These are phyloP conservation scores for Drosophila willistoni DNA, from an alignment of 1,140 invertebrate genomes.

Conservation along the genomic window DNA sequence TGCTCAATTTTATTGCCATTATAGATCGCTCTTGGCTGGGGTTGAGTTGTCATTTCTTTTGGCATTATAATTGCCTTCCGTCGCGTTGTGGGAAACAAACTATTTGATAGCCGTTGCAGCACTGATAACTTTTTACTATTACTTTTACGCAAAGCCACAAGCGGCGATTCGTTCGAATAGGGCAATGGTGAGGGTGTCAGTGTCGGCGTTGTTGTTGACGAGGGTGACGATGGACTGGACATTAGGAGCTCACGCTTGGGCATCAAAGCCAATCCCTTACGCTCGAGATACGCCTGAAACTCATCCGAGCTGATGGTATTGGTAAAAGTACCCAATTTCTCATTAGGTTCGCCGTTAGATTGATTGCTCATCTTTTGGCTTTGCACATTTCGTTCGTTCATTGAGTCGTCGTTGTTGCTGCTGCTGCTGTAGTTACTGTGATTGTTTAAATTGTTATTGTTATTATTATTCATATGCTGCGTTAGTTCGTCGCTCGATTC, in stretches of 20 bases:
- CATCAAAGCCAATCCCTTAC: conserved; percentile 71
- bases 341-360: background rate
- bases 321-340: conserved; percentile 61
- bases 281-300: conserved; percentile 76
- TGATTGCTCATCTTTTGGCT: conserved; percentile 1
- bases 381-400: background rate
- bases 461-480: conserved; percentile 8
- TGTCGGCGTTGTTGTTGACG: conserved; percentile 2
- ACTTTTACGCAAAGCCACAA: conserved; percentile 48
- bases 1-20: conserved; percentile 5
- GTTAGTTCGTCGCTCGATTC: conserved; percentile 75
- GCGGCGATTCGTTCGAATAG: conserved; percentile 52
- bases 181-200: conserved; percentile 14
- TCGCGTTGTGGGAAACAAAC: conserved; percentile 60
- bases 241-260: conserved; percentile 48
- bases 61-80: conserved; percentile 64
- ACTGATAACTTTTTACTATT: conserved; percentile 74
- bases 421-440: background rate
- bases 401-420: background rate
- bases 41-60: conserved; percentile 40
- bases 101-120: conserved; percentile 72
- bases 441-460: background rate
- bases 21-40: conserved; percentile 38
- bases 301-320: conserved; percentile 81
- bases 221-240: conserved; percentile 20